A percentile compares a stretch with the other conserved stretches of the same genome.
Evolutionary conservation across 2,888 invertebrate species (phyloP).

Genomic region (Drosophila kokeensis): DNA sequence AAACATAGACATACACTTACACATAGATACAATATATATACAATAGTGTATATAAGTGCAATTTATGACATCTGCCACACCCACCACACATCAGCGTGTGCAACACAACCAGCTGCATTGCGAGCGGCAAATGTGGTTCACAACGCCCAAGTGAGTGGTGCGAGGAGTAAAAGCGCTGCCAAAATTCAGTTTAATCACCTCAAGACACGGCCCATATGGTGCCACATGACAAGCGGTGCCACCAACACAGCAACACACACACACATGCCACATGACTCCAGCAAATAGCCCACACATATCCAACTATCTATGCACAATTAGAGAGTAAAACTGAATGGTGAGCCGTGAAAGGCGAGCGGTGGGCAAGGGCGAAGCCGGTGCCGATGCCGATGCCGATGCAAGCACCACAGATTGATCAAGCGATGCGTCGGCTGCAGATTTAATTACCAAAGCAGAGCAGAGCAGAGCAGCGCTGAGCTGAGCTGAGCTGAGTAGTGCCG

Average conservation of each 20-base stretch:
- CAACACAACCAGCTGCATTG: constrained; percentile 35
- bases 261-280: constrained; percentile 19
- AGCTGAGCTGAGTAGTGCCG: neutral
- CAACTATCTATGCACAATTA: constrained; percentile 24
- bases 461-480: constrained; percentile 1
- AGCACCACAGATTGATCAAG: constrained; percentile 60
- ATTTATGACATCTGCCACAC: constrained; percentile 65
- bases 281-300: constrained; percentile 41
- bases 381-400: neutral
- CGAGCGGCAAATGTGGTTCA: constrained; percentile 50
- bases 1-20: neutral
- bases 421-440: constrained; percentile 70
- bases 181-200: constrained; percentile 80
- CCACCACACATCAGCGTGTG: constrained; percentile 16
- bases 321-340: constrained; percentile 25
- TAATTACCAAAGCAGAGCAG: constrained; percentile 59
- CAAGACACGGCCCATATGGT: constrained; percentile 60
- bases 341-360: constrained; percentile 19
- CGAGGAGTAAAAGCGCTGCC: constrained; percentile 65
- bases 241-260: constrained; percentile 41
- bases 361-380: constrained; percentile 10
- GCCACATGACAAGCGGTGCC: constrained; percentile 51
- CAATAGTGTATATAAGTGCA: constrained; percentile 35
- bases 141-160: constrained; percentile 36
- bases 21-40: neutral